Evolutionary conservation across 2,888 invertebrate species (phyloP), one percentile per base, ranked within the genome.

Genomic region (Zygaena filipendulae): DNA sequence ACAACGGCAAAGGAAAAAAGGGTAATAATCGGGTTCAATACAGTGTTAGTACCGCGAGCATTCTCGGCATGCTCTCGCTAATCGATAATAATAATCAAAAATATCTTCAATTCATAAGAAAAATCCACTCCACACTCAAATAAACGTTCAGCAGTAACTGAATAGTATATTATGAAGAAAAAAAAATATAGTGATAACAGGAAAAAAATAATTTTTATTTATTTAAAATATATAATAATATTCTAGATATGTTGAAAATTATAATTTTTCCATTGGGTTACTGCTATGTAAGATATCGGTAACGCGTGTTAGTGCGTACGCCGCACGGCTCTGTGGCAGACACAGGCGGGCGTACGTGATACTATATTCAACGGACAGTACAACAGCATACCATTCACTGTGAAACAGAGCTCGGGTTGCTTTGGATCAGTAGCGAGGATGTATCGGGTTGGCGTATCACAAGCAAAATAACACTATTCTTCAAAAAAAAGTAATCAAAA

Each of bases 91-190:
- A 16, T 16, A 16, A 16, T 6, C 4, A 16, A 16, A 16, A 6
- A 16, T 16, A 6, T 16, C 16, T 16, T 16, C 4, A 6, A 16
- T 47, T 50, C 42, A 53, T 47, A 56, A 62, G 54, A 60, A 64
- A 70, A 70, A 72, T 75, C 77, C 77, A 77, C 77, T 72, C 77
- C 77, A 77, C 77, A 77, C 77, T 77, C 77, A 70, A 68, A 59
- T 52, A 49, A 60, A 61, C 62, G 63, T 55, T 61, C 51, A 61
- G 72, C 75, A 72, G 74, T 70, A 71, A 75, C 67, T 59, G 52
- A 68, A 63, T 58, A 66, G 52, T 63, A n/a, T n/a, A 59, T 45
- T 56, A 53, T 57, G 49, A 59, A 52, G 44, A 53, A 52, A 48
- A 50, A 62, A 58, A 49, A 49, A 57, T 52, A 59, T 47, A 51